Percentiles rank a stretch among this genome's conserved stretches.
phyloP scores from a whole-genome alignment of 2,888 invertebrate species.

The Oligia strigilis region DNA sequence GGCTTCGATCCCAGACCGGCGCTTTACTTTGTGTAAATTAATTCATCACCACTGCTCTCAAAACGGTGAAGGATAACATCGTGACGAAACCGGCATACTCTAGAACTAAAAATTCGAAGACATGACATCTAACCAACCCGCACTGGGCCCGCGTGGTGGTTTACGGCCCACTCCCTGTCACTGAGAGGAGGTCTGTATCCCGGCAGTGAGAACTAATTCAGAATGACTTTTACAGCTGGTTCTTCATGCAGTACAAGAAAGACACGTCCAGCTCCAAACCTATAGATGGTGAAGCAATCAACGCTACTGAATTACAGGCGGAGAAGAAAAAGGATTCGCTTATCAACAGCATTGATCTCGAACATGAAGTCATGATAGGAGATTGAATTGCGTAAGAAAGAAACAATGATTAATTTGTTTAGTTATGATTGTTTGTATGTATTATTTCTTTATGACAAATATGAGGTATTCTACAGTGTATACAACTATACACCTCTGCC shows the following conservation, averaged over 20 bases:
- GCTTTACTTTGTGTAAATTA: too few species aligned
- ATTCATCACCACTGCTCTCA: too few species aligned
- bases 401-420: not conserved
- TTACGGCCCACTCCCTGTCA: not conserved
- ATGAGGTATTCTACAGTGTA: not conserved
- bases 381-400: slow-evolving; percentile 38
- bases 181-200: not conserved
- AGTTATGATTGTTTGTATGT: not conserved
- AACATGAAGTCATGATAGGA: slow-evolving; percentile 59
- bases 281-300: slow-evolving; percentile 6
- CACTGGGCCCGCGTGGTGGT: not conserved
- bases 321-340: slow-evolving; percentile 54
- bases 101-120: too few species aligned
- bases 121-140: not conserved
- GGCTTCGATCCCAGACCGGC: too few species aligned
- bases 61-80: not conserved
- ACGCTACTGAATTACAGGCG: slow-evolving; percentile 31
- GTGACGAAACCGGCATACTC: not conserved
- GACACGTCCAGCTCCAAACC: slow-evolving; percentile 27
- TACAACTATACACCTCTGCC: not conserved
- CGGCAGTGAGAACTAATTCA: not conserved
- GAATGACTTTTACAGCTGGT: slow-evolving; percentile 77
- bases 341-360: slow-evolving; percentile 61
- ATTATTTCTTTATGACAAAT: not conserved
- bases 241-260: slow-evolving; percentile 75